These are phyloP conservation scores for Paracentrotus lividus DNA, from an alignment of 53 echinoderm and acorn worm species.

Conservation along the genomic window DNA sequence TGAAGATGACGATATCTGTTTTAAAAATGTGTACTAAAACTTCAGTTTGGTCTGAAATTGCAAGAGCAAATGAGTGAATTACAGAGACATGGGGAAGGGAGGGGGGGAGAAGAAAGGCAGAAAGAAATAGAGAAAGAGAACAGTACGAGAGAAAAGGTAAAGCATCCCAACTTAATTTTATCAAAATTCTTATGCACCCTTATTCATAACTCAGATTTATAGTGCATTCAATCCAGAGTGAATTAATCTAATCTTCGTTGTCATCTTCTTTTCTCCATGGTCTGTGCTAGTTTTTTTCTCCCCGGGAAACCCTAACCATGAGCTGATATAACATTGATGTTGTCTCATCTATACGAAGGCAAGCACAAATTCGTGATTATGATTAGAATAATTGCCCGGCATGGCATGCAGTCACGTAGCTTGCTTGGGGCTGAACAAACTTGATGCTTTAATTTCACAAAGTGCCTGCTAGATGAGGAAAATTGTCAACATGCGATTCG, in stretches of 20 bases:
- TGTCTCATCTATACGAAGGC: not conserved
- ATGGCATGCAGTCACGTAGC: not conserved
- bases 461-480: not conserved
- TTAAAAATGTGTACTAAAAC: too few species aligned
- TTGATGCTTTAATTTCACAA: not conserved
- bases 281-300: not conserved
- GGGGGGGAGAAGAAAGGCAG: not conserved
- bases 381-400: slow-evolving; percentile 31
- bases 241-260: not conserved
- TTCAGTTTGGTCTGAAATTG: too few species aligned
- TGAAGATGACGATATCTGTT: too few species aligned
- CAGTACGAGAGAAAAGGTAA: not conserved
- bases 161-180: not conserved
- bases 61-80: too few species aligned
- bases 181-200: not conserved
- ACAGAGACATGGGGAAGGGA: not conserved
- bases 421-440: not conserved
- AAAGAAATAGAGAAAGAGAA: not conserved
- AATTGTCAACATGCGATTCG: not conserved
- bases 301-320: not conserved
- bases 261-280: too few species aligned
- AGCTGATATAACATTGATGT: slow-evolving; percentile 9
- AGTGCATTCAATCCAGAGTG: slow-evolving; percentile 24
- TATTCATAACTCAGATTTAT: not conserved
- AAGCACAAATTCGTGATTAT: slow-evolving; percentile 5